Percentiles rank a stretch among this genome's conserved stretches.
Evolutionary conservation across 2,113 vertebrate genomes (phyloP).

Genomic region (Nycticryphes semicollaris): DNA sequence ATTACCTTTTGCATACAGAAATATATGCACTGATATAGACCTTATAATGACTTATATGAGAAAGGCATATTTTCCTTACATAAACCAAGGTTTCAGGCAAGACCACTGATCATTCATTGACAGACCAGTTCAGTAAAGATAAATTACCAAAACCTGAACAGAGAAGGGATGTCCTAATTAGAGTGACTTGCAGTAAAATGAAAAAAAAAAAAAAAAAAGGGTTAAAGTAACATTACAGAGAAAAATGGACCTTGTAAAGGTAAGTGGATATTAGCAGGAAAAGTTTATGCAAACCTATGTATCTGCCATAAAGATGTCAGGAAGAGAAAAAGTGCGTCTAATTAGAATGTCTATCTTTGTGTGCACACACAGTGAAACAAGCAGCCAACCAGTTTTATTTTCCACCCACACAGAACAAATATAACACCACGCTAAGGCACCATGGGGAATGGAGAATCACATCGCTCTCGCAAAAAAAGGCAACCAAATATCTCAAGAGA

Average conservation of each 20-base stretch:
- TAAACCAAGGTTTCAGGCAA: background rate
- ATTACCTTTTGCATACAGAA: background rate
- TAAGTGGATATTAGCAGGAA: background rate
- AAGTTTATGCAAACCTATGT: background rate
- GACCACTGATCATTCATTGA: background rate
- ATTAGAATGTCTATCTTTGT: background rate
- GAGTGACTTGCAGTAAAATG: background rate
- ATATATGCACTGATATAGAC: background rate
- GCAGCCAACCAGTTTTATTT: background rate
- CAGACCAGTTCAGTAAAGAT: background rate
- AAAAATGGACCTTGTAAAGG: background rate
- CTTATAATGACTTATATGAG: background rate
- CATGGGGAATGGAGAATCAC: background rate
- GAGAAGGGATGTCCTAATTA: background rate
- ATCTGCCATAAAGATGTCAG: background rate
- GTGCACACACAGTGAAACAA: background rate
- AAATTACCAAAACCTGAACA: background rate
- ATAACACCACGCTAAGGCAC: background rate
- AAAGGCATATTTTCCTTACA: background rate
- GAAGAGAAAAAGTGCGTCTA: background rate
- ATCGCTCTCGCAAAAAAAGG: background rate
- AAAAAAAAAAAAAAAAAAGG: conserved; percentile 1
- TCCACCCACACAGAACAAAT: background rate
- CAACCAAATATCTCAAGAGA: background rate
- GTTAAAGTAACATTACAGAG: background rate